phyloP scores from a whole-genome alignment of 2,888 invertebrate species.

The Pinctada fucata region DNA sequence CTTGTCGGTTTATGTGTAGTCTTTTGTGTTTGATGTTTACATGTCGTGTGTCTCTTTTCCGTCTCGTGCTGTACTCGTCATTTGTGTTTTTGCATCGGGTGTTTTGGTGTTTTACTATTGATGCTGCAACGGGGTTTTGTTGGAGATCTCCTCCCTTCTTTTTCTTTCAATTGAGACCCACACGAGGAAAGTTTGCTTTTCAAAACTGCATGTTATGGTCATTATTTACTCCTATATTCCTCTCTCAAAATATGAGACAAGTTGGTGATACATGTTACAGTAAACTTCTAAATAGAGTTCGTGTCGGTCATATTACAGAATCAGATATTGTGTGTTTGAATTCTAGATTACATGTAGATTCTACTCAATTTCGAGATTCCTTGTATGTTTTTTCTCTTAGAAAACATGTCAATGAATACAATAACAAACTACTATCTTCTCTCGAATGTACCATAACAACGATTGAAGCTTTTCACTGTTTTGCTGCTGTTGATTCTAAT shows the following conservation, averaged over 20 bases:
- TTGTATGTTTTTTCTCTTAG: slow-evolving; percentile 14
- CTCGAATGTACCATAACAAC: slow-evolving; percentile 3
- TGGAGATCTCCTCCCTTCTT: too few species aligned
- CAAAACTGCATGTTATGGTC: slow-evolving; percentile 33
- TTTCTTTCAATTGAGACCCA: slow-evolving; percentile 40
- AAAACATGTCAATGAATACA: slow-evolving; percentile 14
- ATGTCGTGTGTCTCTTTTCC: too few species aligned
- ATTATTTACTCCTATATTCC: slow-evolving; percentile 34
- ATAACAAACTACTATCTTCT: neutral
- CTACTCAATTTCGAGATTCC: slow-evolving; percentile 1
- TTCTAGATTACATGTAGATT: slow-evolving; percentile 4
- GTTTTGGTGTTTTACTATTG: too few species aligned
- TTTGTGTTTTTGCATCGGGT: too few species aligned
- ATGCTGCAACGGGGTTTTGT: too few species aligned
- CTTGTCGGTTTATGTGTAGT: too few species aligned
- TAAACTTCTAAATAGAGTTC: slow-evolving; percentile 3
- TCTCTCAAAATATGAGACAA: slow-evolving; percentile 41
- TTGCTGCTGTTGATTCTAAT: slow-evolving; percentile 17
- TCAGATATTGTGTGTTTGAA: neutral
- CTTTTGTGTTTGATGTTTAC: too few species aligned
- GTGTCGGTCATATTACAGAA: neutral
- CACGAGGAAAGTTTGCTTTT: slow-evolving; percentile 30
- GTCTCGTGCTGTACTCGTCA: too few species aligned
- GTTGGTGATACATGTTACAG: neutral
- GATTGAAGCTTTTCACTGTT: slow-evolving; percentile 19